Evolutionary conservation across 2,797 vertebrate species (phyloP), one percentile per base, ranked within the genome.

Genomic region (Sandelia bainsii): DNA sequence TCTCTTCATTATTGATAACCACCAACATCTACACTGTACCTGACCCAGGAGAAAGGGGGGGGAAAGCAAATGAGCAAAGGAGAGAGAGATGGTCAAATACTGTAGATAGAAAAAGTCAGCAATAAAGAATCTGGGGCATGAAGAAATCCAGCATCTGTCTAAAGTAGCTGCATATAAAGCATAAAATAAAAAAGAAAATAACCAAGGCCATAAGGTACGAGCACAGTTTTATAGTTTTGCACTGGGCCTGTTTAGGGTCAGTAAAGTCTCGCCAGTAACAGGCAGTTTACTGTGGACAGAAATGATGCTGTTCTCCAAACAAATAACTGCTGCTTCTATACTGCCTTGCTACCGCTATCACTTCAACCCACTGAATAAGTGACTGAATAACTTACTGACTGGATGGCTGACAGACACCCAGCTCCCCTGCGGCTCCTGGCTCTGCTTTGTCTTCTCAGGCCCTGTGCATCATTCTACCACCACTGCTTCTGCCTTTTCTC

Each of bases 1-100:
- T 84, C 85, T 80, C 80, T 94, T 85, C 87, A 94, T 94, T 93
- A 94, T 93, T 94, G 89, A 94, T 94, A 92, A 91, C 91, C 78
- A 90, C 84, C 85, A 93, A 90, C 88, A 94, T 93, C 88, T 85
- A 93, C 90, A 91, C 92, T 89, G 84, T 83, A 90, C 88, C 83
- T 91, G 87, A 90, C 90, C 86, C 79, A 72, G 62, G 72, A 84
- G 81, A 70, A 72, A 19, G 25, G 10, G 46, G 27, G 22, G 5
- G 32, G 22, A 39, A 49, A 23, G 22, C 27, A 50, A 32, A 42
- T 19, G 9, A 48, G 62, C 4, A 29, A 60, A 39, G 1, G 57
- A 52, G 46, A n/a, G 34, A 9, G 29, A 59, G 39, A 37, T 6
- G 65, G 52, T 62, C 37, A 65, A 62, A 77, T 32, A 68, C 37